Percentiles rank a stretch among this genome's conserved stretches.
Conservation (phyloP, 2,113 vertebrate species). For the Gadus chalcogrammus region DNA sequence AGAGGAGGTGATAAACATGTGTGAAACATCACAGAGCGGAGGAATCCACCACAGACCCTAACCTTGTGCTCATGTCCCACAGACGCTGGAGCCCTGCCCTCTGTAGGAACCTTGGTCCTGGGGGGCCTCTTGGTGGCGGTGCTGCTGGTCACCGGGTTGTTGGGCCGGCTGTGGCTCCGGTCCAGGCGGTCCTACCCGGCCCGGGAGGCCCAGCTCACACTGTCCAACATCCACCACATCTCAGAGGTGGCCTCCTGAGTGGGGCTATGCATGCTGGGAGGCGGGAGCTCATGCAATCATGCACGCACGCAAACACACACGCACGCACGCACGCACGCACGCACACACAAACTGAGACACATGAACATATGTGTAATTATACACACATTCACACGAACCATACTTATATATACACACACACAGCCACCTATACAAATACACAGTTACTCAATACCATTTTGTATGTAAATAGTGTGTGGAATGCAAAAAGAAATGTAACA, state of each 20-base stretch:
- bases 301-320: slow-evolving; percentile 25
- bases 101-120: slow-evolving; percentile 69
- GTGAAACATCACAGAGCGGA: too few relatives aligned
- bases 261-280: neutral
- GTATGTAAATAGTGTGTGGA: neutral
- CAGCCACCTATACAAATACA: neutral
- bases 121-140: slow-evolving; percentile 65
- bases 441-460: neutral
- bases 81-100: slow-evolving; percentile 49
- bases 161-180: slow-evolving; percentile 71
- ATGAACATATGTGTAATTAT: neutral
- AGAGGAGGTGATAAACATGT: too few relatives aligned
- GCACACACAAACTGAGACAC: neutral
- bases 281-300: slow-evolving; percentile 6
- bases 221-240: slow-evolving; percentile 73
- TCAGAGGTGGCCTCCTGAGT: slow-evolving; percentile 73
- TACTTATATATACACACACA: slow-evolving; percentile 1
- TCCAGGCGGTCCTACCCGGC: slow-evolving; percentile 70
- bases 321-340: neutral
- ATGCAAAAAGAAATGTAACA: neutral
- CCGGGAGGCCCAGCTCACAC: slow-evolving; percentile 69
- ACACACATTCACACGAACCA: too few relatives aligned
- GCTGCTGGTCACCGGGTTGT: slow-evolving; percentile 67
- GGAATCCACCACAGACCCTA: too few relatives aligned
- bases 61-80: slow-evolving; percentile 5